Evolutionary conservation across 1,140 invertebrate species (phyloP).

Genomic region (Brachionus rotundiformis): DNA sequence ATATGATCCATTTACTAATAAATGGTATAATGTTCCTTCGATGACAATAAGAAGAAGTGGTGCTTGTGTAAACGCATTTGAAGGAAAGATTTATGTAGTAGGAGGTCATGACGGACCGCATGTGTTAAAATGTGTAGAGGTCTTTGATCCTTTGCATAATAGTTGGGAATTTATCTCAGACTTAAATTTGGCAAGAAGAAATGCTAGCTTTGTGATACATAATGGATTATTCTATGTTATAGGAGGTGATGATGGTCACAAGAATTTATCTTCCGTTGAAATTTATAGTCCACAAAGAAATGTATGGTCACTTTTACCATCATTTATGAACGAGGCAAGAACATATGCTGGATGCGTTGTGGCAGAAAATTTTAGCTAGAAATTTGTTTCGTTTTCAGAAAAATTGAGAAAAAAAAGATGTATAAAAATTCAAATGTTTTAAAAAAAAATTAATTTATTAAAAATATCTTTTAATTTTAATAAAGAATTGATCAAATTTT

Average conservation of each 20-base stretch:
- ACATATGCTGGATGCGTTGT: conserved; percentile 16
- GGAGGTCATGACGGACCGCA: conserved; percentile 33
- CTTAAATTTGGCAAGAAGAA: conserved; percentile 2
- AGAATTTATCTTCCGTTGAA: conserved; percentile 22
- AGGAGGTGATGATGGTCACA: conserved; percentile 40
- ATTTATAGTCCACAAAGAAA: conserved; percentile 42
- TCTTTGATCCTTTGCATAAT: conserved; percentile 11
- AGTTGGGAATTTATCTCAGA: background rate
- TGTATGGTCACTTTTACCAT: conserved; percentile 31
- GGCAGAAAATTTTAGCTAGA: conserved; percentile 32
- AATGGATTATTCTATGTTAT: conserved; percentile 44
- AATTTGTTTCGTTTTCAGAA: background rate
- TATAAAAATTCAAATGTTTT: background rate
- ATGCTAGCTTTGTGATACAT: conserved; percentile 1
- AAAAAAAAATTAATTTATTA: no score
- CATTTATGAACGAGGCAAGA: conserved; percentile 16
- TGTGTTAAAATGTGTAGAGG: conserved; percentile 31
- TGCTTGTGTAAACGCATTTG: conserved; percentile 13
- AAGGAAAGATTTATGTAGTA: conserved; percentile 40
- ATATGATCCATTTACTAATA: conserved; percentile 14
- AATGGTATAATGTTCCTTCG: background rate
- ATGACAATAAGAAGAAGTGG: conserved; percentile 17
- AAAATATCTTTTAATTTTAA: no score
- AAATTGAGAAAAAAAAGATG: background rate
- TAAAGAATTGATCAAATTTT: no score